phyloP scores from a whole-genome alignment of 1,140 invertebrate genomes.

The Drosophila aff. region DNA sequence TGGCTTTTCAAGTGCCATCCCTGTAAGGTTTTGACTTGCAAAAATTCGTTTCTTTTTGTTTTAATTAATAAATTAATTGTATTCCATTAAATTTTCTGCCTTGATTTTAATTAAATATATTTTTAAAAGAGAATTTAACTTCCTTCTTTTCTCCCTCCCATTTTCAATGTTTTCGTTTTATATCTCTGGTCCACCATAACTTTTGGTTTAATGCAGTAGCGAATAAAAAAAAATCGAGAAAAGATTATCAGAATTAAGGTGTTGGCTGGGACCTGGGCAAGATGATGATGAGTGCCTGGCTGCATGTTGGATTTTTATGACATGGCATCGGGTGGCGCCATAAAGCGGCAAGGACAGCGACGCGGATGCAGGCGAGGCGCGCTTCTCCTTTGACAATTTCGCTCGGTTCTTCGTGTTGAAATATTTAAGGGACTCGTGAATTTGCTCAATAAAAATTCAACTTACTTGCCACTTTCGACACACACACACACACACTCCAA shows the following conservation, averaged over 20 bases:
- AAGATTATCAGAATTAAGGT: constrained; percentile 30
- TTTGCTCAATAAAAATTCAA: constrained; percentile 57
- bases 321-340: constrained; percentile 19
- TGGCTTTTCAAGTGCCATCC: neutral
- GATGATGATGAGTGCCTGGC: constrained; percentile 5
- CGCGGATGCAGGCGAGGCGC: constrained; percentile 4
- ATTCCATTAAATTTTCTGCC: too few species aligned
- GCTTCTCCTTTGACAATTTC: constrained; percentile 34
- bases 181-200: constrained; percentile 23
- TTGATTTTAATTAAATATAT: neutral
- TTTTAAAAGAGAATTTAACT: neutral
- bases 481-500: neutral
- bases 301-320: constrained; percentile 46
- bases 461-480: constrained; percentile 36
- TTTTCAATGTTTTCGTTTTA: neutral
- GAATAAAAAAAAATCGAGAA: constrained; percentile 44
- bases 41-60: neutral
- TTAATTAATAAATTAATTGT: neutral
- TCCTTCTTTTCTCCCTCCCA: neutral
- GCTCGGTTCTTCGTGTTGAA: constrained; percentile 31
- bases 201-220: constrained; percentile 46
- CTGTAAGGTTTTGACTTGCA: neutral
- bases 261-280: neutral
- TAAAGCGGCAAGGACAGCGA: constrained; percentile 22
- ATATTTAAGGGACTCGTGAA: constrained; percentile 66